Conservation (phyloP, 2,888 invertebrate genomes). For the Stenolophus ochropezus region DNA sequence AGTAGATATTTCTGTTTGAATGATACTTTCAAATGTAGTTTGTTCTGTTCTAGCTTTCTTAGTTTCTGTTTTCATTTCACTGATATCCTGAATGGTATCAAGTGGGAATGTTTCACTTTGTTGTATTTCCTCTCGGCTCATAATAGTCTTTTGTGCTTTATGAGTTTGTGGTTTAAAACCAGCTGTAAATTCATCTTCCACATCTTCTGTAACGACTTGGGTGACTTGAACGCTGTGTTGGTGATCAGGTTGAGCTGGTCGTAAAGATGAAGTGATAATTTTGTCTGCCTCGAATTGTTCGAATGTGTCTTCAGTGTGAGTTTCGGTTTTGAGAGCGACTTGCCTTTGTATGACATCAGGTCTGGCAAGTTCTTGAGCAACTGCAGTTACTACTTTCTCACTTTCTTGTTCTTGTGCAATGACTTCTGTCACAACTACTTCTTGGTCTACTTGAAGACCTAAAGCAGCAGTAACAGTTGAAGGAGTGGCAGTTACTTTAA, state of each 20-base stretch:
- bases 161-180: conserved; percentile 63
- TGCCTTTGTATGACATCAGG: conserved; percentile 69
- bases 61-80: conserved; percentile 65
- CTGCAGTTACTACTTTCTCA: conserved; percentile 69
- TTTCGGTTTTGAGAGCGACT: conserved; percentile 71
- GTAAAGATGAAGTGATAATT: conserved; percentile 63
- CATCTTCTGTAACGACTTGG: conserved; percentile 70
- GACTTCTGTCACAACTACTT: conserved; percentile 71
- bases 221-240: conserved; percentile 68
- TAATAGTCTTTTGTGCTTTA: conserved; percentile 63
- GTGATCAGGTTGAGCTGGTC: conserved; percentile 65
- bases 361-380: conserved; percentile 71
- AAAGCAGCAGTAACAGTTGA: conserved; percentile 54
- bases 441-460: conserved; percentile 65
- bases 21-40: conserved; percentile 71
- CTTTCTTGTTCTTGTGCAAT: conserved; percentile 67
- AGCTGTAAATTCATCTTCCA: conserved; percentile 67
- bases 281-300: conserved; percentile 65
- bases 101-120: conserved; percentile 64
- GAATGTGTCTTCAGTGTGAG: conserved; percentile 67
- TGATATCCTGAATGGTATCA: conserved; percentile 67
- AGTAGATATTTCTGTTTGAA: conserved; percentile 67
- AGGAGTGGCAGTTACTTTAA: conserved; percentile 62
- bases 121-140: conserved; percentile 65
- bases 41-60: conserved; percentile 70